These are phyloP conservation scores for Eriosoma lanigerum DNA, from an alignment of 1,140 invertebrate species.

Conservation along the genomic window DNA sequence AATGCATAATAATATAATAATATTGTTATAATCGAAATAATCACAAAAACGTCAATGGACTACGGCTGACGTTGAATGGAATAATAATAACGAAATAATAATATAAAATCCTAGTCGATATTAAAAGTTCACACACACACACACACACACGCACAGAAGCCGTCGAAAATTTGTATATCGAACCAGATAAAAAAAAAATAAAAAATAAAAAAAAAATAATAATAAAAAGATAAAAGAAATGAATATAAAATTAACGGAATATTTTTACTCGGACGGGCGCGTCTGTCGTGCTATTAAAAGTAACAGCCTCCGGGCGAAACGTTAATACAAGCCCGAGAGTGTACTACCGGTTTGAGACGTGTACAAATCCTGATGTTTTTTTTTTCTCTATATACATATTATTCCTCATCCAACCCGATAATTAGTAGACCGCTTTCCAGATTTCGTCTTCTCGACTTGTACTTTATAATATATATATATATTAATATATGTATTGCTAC, in stretches of 20 bases:
- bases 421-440: constrained; percentile 49
- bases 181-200: neutral
- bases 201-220: too few species aligned
- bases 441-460: constrained; percentile 35
- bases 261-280: constrained; percentile 29
- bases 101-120: neutral
- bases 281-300: constrained; percentile 35
- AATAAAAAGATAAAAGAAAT: constrained; percentile 1
- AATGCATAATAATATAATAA: neutral
- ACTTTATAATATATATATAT: neutral
- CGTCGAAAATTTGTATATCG: constrained; percentile 25
- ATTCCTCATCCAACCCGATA: constrained; percentile 35
- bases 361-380: constrained; percentile 40
- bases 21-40: neutral
- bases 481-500: neutral
- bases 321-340: constrained; percentile 39
- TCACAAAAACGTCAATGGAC: constrained; percentile 16
- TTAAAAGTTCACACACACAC: neutral
- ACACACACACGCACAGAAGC: constrained; percentile 24
- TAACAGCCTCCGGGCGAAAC: constrained; percentile 42
- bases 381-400: constrained; percentile 1
- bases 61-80: neutral
- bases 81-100: neutral
- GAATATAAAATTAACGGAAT: constrained; percentile 32
- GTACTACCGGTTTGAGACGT: constrained; percentile 49